Evolutionary conservation across 2,113 vertebrate species (phyloP).

Genomic region (Gobius niger): DNA sequence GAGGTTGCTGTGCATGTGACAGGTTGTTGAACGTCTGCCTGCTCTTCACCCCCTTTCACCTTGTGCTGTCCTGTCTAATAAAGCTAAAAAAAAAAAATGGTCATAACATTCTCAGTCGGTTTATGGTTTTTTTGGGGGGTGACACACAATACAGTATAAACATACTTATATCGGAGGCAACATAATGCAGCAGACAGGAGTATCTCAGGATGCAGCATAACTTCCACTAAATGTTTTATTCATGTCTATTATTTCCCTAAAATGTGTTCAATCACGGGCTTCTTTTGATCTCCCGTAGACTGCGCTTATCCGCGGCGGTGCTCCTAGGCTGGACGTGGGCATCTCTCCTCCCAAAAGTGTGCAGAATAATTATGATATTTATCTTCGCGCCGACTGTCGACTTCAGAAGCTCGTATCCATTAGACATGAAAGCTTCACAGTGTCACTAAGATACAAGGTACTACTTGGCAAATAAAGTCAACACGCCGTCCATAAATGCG

Average conservation of each 20-base stretch:
- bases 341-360: slow-evolving; percentile 51
- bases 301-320: slow-evolving; percentile 59
- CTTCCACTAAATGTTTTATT: slow-evolving; percentile 68
- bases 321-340: slow-evolving; percentile 48
- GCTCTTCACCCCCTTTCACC: no score
- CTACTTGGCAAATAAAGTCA: slow-evolving; percentile 9
- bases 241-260: slow-evolving; percentile 69
- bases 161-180: slow-evolving; percentile 12
- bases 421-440: slow-evolving; percentile 56
- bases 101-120: no score
- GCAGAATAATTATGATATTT: slow-evolving; percentile 71
- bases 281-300: slow-evolving; percentile 64
- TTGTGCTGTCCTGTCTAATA: no score
- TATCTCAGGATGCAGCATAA: slow-evolving; percentile 45
- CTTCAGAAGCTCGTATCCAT: slow-evolving; percentile 57
- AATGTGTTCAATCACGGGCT: slow-evolving; percentile 58
- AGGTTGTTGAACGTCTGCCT: no score
- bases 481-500: slow-evolving; percentile 24
- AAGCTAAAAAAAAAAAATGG: no score
- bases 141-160: slow-evolving; percentile 6
- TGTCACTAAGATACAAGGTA: slow-evolving; percentile 18
- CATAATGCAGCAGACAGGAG: slow-evolving; percentile 29
- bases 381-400: slow-evolving; percentile 57
- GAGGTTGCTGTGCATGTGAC: no score
- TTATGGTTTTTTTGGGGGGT: no score